Evolutionary conservation across 2,113 vertebrate species (phyloP).

Genomic region (Chionodraco myersi): DNA sequence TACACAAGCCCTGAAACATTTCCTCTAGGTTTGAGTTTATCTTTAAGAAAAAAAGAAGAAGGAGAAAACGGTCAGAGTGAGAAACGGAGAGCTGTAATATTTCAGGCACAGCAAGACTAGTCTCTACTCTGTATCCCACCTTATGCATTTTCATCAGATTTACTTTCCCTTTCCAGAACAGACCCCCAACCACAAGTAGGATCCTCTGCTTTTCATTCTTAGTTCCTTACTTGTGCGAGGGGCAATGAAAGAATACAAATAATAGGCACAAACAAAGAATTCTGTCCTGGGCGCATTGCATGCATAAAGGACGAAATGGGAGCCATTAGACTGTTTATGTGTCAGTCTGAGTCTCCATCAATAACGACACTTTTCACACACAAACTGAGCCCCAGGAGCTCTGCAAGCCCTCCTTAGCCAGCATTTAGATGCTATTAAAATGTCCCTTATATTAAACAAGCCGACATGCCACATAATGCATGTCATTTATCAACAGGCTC

Average conservation of each 20-base stretch:
- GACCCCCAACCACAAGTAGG: neutral
- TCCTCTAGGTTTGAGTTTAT: neutral
- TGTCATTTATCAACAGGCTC: constrained; percentile 66
- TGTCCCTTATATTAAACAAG: constrained; percentile 68
- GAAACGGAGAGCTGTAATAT: neutral
- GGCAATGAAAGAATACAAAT: constrained; percentile 38
- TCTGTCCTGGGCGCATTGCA: constrained; percentile 40
- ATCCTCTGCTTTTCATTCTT: constrained; percentile 23
- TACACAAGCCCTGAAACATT: neutral
- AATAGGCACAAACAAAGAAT: constrained; percentile 48
- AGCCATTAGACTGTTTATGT: constrained; percentile 71
- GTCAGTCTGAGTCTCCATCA: constrained; percentile 67
- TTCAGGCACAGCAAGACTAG: neutral
- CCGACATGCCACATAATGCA: constrained; percentile 63
- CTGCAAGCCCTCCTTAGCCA: constrained; percentile 55
- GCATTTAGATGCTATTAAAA: constrained; percentile 72
- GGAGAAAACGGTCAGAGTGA: neutral
- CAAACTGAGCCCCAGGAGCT: constrained; percentile 38
- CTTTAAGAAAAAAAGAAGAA: neutral
- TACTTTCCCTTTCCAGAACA: neutral
- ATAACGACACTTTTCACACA: constrained; percentile 69
- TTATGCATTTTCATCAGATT: constrained; percentile 23
- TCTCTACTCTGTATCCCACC: neutral
- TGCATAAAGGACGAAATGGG: constrained; percentile 65
- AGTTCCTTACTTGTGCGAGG: constrained; percentile 32